Conservation (phyloP, 2,113 vertebrate genomes). For the Bos indicus region DNA sequence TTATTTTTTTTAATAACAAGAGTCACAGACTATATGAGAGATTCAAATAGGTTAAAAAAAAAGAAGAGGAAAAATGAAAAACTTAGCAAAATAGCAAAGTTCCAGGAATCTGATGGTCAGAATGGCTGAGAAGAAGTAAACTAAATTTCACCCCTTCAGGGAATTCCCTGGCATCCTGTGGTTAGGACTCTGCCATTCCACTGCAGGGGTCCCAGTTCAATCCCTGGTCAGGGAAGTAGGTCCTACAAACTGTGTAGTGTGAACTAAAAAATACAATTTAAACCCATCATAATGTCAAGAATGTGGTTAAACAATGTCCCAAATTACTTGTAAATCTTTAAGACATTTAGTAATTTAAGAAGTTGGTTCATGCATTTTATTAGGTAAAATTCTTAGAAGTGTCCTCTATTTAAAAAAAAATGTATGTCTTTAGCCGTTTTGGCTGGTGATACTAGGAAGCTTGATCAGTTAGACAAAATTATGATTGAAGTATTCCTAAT, state of each 20-base stretch:
- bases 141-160: not conserved
- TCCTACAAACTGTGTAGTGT: not conserved
- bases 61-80: not conserved
- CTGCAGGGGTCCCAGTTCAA: not conserved
- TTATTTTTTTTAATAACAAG: not conserved
- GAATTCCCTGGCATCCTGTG: not conserved
- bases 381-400: not conserved
- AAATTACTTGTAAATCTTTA: not conserved
- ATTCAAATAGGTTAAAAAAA: not conserved
- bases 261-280: not conserved
- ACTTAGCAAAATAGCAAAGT: not conserved
- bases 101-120: not conserved
- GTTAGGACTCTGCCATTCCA: not conserved
- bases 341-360: slow-evolving; percentile 5
- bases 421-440: not conserved
- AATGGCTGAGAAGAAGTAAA: not conserved
- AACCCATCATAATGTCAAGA: not conserved
- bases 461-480: not conserved
- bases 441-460: not conserved
- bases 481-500: not conserved
- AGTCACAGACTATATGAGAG: not conserved
- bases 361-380: not conserved
- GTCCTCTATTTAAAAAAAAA: not conserved
- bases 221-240: not conserved
- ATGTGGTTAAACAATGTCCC: not conserved